Conservation (phyloP, 37 sponge, comb jelly and placozoan genomes). For the Spongilla lacustris region DNA sequence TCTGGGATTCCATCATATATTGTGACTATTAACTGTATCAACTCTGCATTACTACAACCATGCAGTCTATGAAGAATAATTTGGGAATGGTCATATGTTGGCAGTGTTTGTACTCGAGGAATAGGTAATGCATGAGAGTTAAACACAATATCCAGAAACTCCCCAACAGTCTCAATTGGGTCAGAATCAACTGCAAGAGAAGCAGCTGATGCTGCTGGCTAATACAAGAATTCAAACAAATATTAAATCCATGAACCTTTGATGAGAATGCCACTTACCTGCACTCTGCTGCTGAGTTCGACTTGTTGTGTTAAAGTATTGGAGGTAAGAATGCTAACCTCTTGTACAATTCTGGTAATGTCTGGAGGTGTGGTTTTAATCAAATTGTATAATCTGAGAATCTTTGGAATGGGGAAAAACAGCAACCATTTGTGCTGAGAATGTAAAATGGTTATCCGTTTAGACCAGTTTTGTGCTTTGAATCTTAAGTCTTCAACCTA, state of each 20-base stretch:
- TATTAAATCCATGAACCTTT: neutral
- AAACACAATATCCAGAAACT: neutral
- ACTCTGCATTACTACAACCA: constrained; percentile 26
- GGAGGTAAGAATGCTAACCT: constrained; percentile 47
- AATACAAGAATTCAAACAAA: neutral
- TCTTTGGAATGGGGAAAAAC: constrained; percentile 71
- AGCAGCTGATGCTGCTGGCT: neutral
- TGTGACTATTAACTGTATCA: constrained; percentile 55
- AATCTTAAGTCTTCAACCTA: constrained; percentile 25
- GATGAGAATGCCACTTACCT: neutral
- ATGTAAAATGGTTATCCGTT: constrained; percentile 33
- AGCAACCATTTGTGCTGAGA: constrained; percentile 57
- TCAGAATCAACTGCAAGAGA: neutral
- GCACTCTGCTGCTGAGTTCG: constrained; percentile 29
- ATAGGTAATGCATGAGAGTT: neutral
- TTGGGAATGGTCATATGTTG: neutral
- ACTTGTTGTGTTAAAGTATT: constrained; percentile 20
- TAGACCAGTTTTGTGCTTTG: constrained; percentile 50
- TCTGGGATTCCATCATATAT: constrained; percentile 73
- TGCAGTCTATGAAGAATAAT: constrained; percentile 33
- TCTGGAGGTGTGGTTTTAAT: neutral
- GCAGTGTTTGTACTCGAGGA: neutral
- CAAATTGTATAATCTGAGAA: constrained; percentile 31
- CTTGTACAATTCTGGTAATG: constrained; percentile 20
- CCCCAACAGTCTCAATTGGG: neutral